A percentile compares a stretch with the other conserved stretches of the same genome.
phyloP scores from a whole-genome alignment of 1,140 invertebrate genomes.

The Laupala kohalensis region DNA sequence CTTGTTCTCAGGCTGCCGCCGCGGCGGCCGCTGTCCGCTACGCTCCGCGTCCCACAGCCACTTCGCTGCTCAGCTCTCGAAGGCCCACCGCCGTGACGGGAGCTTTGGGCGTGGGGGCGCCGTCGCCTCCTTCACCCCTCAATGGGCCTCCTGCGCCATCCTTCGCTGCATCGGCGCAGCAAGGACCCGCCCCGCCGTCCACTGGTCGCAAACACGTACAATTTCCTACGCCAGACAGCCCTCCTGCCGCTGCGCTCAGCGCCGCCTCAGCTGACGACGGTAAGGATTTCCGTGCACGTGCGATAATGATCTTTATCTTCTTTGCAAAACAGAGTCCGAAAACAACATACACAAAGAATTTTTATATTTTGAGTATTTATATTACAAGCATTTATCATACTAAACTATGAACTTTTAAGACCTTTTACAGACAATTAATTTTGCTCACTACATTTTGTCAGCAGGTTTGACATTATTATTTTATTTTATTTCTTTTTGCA shows the following conservation, averaged over 20 bases:
- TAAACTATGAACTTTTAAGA: too few species aligned
- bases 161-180: slow-evolving; percentile 10
- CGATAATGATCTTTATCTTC: too few species aligned
- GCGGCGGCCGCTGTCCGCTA: slow-evolving; percentile 25
- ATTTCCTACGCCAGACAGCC: slow-evolving; percentile 23
- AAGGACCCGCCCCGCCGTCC: slow-evolving; percentile 9
- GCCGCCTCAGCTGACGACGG: not conserved
- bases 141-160: slow-evolving; percentile 15
- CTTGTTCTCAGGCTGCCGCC: not conserved
- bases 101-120: slow-evolving; percentile 25
- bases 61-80: slow-evolving; percentile 24
- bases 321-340: too few species aligned
- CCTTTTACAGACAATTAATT: too few species aligned
- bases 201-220: slow-evolving; percentile 27
- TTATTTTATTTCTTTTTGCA: too few species aligned
- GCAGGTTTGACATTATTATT: too few species aligned
- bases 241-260: not conserved
- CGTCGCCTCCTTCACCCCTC: not conserved
- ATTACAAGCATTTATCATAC: too few species aligned
- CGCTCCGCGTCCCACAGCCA: slow-evolving; percentile 21
- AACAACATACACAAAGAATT: too few species aligned
- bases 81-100: slow-evolving; percentile 26
- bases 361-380: too few species aligned
- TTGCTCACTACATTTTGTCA: too few species aligned
- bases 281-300: too few species aligned